Evolutionary conservation across 2,888 invertebrate genomes (phyloP), one percentile per base, ranked within the genome.

Genomic region (Drosophila atripex): DNA sequence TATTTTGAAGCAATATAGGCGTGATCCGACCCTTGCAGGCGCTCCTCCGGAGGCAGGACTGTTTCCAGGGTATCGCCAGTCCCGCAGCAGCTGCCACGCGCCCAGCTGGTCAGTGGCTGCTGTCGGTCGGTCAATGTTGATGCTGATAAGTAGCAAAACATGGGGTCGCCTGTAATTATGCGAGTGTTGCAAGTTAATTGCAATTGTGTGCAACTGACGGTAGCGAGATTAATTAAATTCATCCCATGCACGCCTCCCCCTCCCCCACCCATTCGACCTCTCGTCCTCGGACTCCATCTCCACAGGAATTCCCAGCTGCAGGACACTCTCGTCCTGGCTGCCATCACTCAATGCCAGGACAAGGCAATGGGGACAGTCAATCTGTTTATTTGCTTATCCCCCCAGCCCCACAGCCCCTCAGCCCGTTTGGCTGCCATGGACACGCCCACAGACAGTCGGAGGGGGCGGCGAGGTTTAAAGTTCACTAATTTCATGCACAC

Each of bases 161-260:
- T 89, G 88, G 88, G 88, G 90, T 89, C 83, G 83, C 77, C 80
- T 84, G 88, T 89, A 89, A 89, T 86, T 89, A 88, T 89, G 88
- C 83, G 86, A 89, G 84, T 80, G 89, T 89, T 89, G 90, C 89
- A 88, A 90, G 88, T 89, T 90, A 90, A 89, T 90, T 89, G 88
- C 89, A 86, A 89, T 88, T 89, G 88, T 86, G 86, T 90, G 90
- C 87, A 87, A 89, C 87, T 89, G 90, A 89, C 80, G 88, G 88
- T 86, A 78, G 84, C 80, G 79, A 86, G 88, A 90, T 89, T 90
- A 90, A 90, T 89, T 89, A 90, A 89, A 89, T 88, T 89, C 84
- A 85, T 82, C 77, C 71, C 66, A 50, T 50, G 56, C 30, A 49
- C 35, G 46, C 32, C 50, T n/a, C 18, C 38, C 16, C 38, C 28